Evolutionary conservation across 2,888 invertebrate genomes (phyloP).

Genomic region (Nemoura dubitans): DNA sequence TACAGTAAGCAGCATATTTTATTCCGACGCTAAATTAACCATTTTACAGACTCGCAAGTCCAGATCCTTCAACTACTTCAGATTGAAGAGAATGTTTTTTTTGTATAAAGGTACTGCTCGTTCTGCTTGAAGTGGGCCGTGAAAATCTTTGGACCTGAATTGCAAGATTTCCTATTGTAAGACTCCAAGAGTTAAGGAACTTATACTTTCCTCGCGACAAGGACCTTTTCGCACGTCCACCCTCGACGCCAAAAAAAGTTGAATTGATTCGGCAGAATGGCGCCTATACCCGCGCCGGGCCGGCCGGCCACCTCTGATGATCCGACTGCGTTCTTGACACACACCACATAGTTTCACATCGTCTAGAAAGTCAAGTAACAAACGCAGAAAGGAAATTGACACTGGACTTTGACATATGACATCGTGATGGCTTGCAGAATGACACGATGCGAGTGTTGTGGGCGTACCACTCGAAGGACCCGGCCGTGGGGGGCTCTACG

Average conservation of each 20-base stretch:
- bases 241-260: not conserved
- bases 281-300: no score
- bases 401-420: not conserved
- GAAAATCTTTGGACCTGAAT: slow-evolving; percentile 12
- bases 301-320: not conserved
- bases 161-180: not conserved
- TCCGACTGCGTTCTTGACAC: not conserved
- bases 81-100: not conserved
- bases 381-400: not conserved
- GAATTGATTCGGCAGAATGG: not conserved
- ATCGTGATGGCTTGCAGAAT: slow-evolving; percentile 62
- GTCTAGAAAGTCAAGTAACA: not conserved
- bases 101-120: not conserved
- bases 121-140: not conserved
- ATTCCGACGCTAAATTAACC: not conserved
- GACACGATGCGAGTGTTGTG: slow-evolving; percentile 86
- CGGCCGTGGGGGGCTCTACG: slow-evolving; percentile 63
- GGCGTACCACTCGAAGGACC: slow-evolving; percentile 79
- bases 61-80: not conserved
- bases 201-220: not conserved
- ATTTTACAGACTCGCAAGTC: not conserved
- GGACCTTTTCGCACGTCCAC: not conserved
- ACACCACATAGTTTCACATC: not conserved
- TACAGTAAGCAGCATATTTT: not conserved
- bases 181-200: not conserved